These are phyloP conservation scores for Biston betularia DNA, from an alignment of 2,888 invertebrate species.

Conservation along the genomic window DNA sequence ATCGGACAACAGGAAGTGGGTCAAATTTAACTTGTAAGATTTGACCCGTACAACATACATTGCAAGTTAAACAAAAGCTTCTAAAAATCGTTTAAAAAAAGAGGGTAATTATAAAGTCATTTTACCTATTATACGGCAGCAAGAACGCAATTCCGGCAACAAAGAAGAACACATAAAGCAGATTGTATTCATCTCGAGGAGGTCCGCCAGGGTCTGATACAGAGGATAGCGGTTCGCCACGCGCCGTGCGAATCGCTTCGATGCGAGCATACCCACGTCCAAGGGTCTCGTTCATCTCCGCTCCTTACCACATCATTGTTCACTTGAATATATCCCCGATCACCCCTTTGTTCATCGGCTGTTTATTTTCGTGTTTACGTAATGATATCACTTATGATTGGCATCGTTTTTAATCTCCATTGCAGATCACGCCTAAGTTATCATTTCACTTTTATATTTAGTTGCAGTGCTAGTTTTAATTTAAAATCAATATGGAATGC, in stretches of 20 bases:
- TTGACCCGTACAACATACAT: too few relatives aligned
- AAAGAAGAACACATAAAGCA: conserved; percentile 91
- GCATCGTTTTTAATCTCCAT: conserved; percentile 13
- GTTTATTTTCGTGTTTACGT: conserved; percentile 32
- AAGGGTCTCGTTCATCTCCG: conserved; percentile 87
- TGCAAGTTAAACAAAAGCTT: too few relatives aligned
- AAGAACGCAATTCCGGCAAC: conserved; percentile 96
- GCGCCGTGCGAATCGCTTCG: conserved; percentile 84
- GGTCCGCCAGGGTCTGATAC: conserved; percentile 85
- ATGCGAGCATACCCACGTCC: conserved; percentile 89
- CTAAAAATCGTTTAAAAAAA: too few relatives aligned
- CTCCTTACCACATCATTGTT: conserved; percentile 34
- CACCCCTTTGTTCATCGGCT: conserved; percentile 16
- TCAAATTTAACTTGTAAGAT: too few relatives aligned
- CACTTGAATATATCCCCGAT: background rate
- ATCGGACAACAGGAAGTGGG: too few relatives aligned
- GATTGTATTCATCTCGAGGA: conserved; percentile 89
- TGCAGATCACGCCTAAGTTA: conserved; percentile 4
- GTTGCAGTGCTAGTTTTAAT: background rate
- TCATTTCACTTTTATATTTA: conserved; percentile 5
- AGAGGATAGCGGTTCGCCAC: conserved; percentile 72
- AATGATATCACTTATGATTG: conserved; percentile 14
- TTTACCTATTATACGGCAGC: conserved; percentile 95
- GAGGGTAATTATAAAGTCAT: background rate
- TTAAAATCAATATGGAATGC: conserved; percentile 16